These are phyloP conservation scores for Parus major DNA, from an alignment of 2,113 vertebrate genomes.

Conservation along the genomic window DNA sequence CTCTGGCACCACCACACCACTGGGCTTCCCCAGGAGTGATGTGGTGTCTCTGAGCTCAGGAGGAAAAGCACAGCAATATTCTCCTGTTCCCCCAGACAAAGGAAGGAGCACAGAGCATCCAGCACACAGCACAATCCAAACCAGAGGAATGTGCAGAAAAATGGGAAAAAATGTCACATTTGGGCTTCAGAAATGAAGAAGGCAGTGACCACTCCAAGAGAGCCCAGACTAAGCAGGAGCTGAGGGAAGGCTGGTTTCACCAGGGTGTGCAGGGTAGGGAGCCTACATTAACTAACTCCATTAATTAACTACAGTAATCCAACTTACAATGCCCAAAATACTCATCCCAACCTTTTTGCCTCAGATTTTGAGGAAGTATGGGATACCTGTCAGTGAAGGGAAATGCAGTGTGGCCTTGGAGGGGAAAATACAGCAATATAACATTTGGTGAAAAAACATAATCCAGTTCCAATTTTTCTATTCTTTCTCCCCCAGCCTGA, in stretches of 20 bases:
- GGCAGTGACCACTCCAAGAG: background rate
- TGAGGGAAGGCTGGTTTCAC: background rate
- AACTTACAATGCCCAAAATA: background rate
- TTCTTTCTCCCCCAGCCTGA: background rate
- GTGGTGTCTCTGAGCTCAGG: background rate
- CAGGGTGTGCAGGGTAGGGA: background rate
- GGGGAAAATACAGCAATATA: background rate
- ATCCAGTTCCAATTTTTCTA: background rate
- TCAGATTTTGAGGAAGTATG: background rate
- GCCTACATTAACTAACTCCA: background rate
- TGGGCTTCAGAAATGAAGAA: background rate
- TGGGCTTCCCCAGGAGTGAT: background rate
- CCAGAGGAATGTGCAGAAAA: background rate
- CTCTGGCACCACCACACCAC: background rate
- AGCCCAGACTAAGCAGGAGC: background rate
- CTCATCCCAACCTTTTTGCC: background rate
- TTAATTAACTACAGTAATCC: background rate
- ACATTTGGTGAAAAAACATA: background rate
- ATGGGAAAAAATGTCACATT: background rate
- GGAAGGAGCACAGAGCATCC: background rate
- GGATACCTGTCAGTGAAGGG: background rate
- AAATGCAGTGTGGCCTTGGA: background rate
- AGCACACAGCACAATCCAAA: background rate
- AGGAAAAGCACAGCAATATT: background rate
- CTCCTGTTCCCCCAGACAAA: background rate